Evolutionary conservation across 2,888 invertebrate genomes (phyloP), one percentile per base, ranked within the genome.

Genomic region (Priocnemis perturbator): DNA sequence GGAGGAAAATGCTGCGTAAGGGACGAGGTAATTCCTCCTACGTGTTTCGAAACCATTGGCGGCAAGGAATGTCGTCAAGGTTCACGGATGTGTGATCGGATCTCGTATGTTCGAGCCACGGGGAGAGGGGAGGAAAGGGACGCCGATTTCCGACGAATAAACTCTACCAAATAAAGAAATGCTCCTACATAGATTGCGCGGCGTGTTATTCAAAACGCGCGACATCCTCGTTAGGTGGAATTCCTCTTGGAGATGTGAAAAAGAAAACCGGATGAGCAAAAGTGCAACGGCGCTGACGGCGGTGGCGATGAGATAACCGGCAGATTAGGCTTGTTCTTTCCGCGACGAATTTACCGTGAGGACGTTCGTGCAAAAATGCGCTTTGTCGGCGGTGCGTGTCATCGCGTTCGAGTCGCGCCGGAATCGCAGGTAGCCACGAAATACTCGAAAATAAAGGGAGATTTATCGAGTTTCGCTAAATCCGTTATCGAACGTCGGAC

Each of bases 311-410:
- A 78, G 79, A 77, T 79, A 71, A 71, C 73, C 58, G 45, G 66
- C 73, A 76, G 79, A 83, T 81, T 79, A 78, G 77, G 74, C 74
- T 71, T 74, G 61, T 72, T 67, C 71, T 71, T 74, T 73, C 68
- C 67, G 21, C 45, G 64, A 62, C 66, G 57, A 69, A 81, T 80
- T 80, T 80, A 80, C 79, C 77, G 70, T 66, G 58, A 44, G 71
- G 65, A 64, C 48, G 70, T 69, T 71, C 80, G 81, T 80, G 81
- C 71, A 81, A 78, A 81, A 82, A 81, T 81, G 74, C 74, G 72
- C 82, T 78, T 80, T 80, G 82, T 78, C 81, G 78, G 76, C 77
- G 52, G 26, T 50, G 19, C 19, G 44, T 17, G 21, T 63, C 53
- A 37, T 60, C 60, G 19, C 57, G n/a, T 21, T 61, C 4, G 2